phyloP scores from a whole-genome alignment of 2,888 invertebrate species.

The Lepidochitona cinerea region DNA sequence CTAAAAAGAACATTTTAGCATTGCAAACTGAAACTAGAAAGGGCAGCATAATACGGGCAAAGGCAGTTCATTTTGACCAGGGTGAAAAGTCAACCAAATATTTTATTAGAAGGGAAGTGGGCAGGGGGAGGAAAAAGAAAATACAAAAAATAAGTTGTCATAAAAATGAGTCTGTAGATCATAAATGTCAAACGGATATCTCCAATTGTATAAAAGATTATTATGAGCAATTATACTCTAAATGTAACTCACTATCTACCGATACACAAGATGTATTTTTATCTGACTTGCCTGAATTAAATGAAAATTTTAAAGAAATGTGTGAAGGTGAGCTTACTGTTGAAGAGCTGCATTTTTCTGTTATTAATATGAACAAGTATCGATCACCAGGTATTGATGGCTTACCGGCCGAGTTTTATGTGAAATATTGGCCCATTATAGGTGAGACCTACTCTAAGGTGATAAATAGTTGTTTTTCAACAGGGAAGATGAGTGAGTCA shows the following conservation, averaged over 20 bases:
- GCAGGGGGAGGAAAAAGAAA: neutral
- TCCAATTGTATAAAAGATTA: neutral
- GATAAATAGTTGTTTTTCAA: slow-evolving; percentile 16
- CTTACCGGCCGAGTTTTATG: neutral
- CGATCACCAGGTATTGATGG: neutral
- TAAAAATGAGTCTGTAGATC: neutral
- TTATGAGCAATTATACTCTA: neutral
- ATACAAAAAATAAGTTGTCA: neutral
- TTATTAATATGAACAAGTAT: neutral
- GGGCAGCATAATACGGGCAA: neutral
- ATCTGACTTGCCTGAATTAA: neutral
- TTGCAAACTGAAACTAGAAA: neutral
- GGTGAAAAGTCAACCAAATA: neutral
- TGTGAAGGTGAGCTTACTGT: slow-evolving; percentile 4
- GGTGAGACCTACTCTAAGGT: slow-evolving; percentile 1
- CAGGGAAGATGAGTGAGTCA: slow-evolving; percentile 15
- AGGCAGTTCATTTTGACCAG: neutral
- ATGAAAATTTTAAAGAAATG: neutral
- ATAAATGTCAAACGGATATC: neutral
- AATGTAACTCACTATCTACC: too few relatives aligned
- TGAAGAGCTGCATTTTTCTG: neutral
- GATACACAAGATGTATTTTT: neutral
- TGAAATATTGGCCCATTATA: neutral
- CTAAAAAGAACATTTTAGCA: neutral
- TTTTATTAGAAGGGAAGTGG: neutral